These are phyloP conservation scores for Cerastis rubricosa DNA, from an alignment of 2,888 invertebrate species.

Conservation along the genomic window DNA sequence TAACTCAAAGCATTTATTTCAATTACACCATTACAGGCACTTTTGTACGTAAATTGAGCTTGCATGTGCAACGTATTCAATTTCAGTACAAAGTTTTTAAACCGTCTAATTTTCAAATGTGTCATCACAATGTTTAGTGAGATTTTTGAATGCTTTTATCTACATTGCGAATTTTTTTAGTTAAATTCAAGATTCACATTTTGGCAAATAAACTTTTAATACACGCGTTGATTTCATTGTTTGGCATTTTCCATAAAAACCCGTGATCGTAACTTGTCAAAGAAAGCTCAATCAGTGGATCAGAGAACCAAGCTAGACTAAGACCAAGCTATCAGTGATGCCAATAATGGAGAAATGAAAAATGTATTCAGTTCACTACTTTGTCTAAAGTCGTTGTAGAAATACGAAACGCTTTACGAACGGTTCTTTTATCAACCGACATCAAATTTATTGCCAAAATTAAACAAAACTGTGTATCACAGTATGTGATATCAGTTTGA, in stretches of 20 bases:
- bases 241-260: too few relatives aligned
- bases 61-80: neutral
- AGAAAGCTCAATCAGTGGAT: too few relatives aligned
- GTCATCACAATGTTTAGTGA: neutral
- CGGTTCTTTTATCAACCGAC: neutral
- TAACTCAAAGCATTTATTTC: too few relatives aligned
- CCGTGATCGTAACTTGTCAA: too few relatives aligned
- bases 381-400: neutral
- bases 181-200: neutral
- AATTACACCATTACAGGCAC: too few relatives aligned
- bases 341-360: neutral
- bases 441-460: slow-evolving; percentile 14
- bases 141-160: neutral
- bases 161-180: neutral
- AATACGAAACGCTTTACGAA: neutral
- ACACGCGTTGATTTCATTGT: neutral
- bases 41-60: slow-evolving; percentile 10
- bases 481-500: slow-evolving; percentile 25
- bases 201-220: neutral
- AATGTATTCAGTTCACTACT: neutral
- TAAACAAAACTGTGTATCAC: slow-evolving; percentile 18
- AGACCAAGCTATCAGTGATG: neutral
- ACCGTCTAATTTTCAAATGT: neutral
- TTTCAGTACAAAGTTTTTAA: slow-evolving; percentile 3
- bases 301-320: neutral